Conservation (phyloP, 2,797 vertebrate genomes). For the Nasua narica region DNA sequence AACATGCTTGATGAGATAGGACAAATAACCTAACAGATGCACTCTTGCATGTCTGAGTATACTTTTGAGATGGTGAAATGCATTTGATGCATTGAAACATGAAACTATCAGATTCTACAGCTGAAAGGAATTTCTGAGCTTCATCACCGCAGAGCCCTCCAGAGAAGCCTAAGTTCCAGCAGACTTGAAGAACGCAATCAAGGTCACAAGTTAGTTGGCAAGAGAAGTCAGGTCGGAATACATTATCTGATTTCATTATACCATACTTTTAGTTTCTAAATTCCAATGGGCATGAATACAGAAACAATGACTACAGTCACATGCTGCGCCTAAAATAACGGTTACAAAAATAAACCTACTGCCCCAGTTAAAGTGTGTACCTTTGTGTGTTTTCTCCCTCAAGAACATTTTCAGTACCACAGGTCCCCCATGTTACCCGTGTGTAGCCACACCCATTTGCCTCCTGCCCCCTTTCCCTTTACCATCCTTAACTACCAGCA, state of each 20-base stretch:
- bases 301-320: neutral
- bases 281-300: neutral
- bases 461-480: neutral
- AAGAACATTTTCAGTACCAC: neutral
- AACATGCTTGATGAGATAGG: conserved; percentile 25
- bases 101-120: conserved; percentile 56
- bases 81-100: conserved; percentile 35
- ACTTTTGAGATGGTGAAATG: conserved; percentile 56
- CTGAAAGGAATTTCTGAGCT: neutral
- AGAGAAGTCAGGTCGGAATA: neutral
- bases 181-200: neutral
- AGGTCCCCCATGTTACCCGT: neutral
- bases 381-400: neutral
- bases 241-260: conserved; percentile 19
- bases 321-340: neutral
- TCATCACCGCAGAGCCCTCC: neutral
- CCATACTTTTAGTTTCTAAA: conserved; percentile 1
- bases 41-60: conserved; percentile 35
- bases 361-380: neutral
- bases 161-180: neutral
- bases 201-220: conserved; percentile 22
- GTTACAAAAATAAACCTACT: neutral
- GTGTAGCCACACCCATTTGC: neutral
- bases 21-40: conserved; percentile 38
- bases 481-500: neutral